Evolutionary conservation across 1,140 invertebrate species (phyloP), one percentile per base, ranked within the genome.

Genomic region (Ostrea edulis): DNA sequence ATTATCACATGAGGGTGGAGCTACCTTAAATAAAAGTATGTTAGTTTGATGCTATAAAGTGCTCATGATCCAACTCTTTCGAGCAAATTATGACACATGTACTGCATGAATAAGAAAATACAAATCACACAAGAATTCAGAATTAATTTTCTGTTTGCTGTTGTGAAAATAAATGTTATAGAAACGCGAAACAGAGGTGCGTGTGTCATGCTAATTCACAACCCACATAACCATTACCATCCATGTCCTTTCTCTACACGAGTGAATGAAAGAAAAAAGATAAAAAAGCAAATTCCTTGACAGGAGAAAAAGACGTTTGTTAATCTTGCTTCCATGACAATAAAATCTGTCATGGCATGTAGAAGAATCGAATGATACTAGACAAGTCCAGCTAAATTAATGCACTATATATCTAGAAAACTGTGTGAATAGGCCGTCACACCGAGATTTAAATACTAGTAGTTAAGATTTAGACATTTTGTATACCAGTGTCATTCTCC

Each of bases 391-490:
- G 53, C 51, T 82, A 68, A 35, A 77, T 44, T 12, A 77, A 29
- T 29, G 29, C 68, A 14, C 68, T 77, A 77, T 35, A 44, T 44
- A 44, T 44, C 35, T 44, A 77, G 29, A 71, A 51, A 35, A 29
- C 22, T n/a, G 17, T 55, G 65, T 53, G 29, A 84, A 77, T 35
- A 25, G 14, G 25, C 68, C 68, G 22, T 25, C 25, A 29, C 12
- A 29, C 68, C 35, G 68, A 22, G 14, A 77, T 77, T 77, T 77
- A 77, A 77, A 77, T 77, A 44, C 35, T 44, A 44, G 35, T 44
- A 77, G 68, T 77, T 11, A 77, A 77, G 68, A 77, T 77, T 35
- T 77, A 77, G 68, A 77, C 29, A 29, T 35, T 25, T 35, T 77
- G 14, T 77, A 77, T 77, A 77, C 68, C 68, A 35, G 22, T 25